Percentiles rank a stretch among this genome's conserved stretches.
Conservation (phyloP, 2,888 invertebrate species). For the Eupithecia vulgata region DNA sequence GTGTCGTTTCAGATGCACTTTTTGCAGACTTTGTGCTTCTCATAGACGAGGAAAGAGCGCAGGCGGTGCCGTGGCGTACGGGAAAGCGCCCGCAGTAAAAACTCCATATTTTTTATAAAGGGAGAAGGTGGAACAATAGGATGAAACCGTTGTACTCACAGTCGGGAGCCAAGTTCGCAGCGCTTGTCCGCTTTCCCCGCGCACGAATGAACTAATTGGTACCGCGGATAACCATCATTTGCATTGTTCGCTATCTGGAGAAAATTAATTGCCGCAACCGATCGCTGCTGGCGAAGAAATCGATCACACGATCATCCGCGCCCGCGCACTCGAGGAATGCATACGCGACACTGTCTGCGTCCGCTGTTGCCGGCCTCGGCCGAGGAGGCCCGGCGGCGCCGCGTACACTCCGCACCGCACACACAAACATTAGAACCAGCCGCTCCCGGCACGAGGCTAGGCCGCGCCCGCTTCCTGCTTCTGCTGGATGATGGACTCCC, state of each 20-base stretch:
- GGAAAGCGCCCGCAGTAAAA: constrained; percentile 69
- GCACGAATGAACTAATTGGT: constrained; percentile 68
- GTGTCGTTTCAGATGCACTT: constrained; percentile 52
- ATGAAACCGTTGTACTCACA: constrained; percentile 77
- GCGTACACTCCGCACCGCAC: not conserved
- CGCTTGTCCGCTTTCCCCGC: constrained; percentile 74
- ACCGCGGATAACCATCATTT: constrained; percentile 75
- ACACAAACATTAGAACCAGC: constrained; percentile 55
- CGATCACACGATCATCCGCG: constrained; percentile 54
- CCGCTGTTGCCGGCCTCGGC: constrained; percentile 42
- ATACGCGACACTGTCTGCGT: constrained; percentile 47
- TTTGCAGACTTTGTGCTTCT: constrained; percentile 53
- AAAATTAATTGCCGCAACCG: constrained; percentile 76
- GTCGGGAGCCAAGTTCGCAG: constrained; percentile 62
- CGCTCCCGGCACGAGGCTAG: constrained; percentile 52
- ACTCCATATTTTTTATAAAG: constrained; percentile 60
- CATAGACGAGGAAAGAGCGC: constrained; percentile 46
- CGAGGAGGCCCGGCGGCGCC: not conserved
- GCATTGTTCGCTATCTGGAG: constrained; percentile 77
- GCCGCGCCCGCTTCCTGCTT: constrained; percentile 83
- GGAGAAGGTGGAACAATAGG: constrained; percentile 72
- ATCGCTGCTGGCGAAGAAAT: constrained; percentile 65
- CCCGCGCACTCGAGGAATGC: constrained; percentile 47
- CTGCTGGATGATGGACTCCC: constrained; percentile 91
- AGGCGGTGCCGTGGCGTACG: constrained; percentile 50